Base-by-base conservation (phyloP, 2,113 vertebrate genomes). In the Ciconia stormi region DNA sequence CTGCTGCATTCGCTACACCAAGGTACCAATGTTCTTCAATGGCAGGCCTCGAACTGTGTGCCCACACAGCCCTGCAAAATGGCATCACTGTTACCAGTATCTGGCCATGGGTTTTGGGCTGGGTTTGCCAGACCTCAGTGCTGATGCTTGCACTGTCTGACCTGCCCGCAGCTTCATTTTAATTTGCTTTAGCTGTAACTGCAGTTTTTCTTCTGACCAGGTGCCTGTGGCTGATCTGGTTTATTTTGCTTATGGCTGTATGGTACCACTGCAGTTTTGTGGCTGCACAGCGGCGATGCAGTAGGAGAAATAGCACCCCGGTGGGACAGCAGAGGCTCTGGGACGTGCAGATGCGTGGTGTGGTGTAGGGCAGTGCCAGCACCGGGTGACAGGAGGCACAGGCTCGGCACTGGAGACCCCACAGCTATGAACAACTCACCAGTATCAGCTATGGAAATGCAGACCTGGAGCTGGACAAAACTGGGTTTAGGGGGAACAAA, bases 311-410 rank as follows among this genome's bases (percentile, higher is more conserved):
- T 6, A n/a, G 8, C 11, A 6, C 11, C 17, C 20, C 2, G 7
- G 52, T 53, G 66, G 53, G 76, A 29, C 3, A 44, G 55, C 50
- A 30, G 36, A 34, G 16, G 32, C 25, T 50, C 53, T 55, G 44
- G 53, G 58, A 46, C 3, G 7, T 36, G 32, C 38, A 65, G 59
- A 20, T 26, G 14, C 1, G 0, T 4, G 27, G 22, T 32, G 32
- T 1, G 1, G 58, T 0, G 1, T 9, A 38, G 23, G 65, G 52
- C 11, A 58, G 17, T 47, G 27, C 32, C 34, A 22, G 87, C 23
- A 15, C 32, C 0, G 3, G 47, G 4, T 42, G n/a, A 32, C 19
- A 55, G 66, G 30, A 80, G 47, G 19, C 30, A 58, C n/a, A 72
- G 20, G 13, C 69, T 63, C 79, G 66, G 16, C 74, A 44, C 29